These are phyloP conservation scores for Cairina moschata DNA, from an alignment of 2,113 vertebrate genomes.

Conservation along the genomic window DNA sequence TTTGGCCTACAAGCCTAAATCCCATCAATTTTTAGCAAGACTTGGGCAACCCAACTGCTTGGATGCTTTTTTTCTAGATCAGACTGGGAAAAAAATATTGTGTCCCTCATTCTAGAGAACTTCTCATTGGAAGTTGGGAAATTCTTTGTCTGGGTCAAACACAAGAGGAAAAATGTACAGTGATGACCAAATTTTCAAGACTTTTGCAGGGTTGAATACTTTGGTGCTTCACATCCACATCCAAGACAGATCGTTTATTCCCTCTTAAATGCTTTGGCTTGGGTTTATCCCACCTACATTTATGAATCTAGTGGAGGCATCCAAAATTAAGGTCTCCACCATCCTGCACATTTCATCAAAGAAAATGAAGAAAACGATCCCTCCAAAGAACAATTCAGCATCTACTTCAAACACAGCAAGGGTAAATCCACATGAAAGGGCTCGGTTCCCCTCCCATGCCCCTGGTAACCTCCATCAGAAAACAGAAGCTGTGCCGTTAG, in stretches of 20 bases:
- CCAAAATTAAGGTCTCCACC: neutral
- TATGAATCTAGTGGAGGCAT: conserved; percentile 4
- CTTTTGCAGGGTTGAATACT: neutral
- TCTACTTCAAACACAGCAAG: neutral
- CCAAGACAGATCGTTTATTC: neutral
- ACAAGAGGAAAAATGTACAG: neutral
- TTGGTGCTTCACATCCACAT: neutral
- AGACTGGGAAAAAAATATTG: too few relatives aligned
- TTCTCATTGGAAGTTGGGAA: neutral
- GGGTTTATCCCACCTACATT: neutral
- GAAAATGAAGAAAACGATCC: neutral
- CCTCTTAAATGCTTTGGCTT: neutral
- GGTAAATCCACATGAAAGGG: neutral
- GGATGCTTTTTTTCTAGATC: neutral
- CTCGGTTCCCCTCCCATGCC: neutral
- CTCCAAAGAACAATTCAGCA: neutral
- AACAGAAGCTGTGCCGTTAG: neutral
- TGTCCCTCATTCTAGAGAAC: neutral
- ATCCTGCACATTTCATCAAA: neutral
- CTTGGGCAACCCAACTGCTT: neutral
- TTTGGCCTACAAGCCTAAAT: neutral
- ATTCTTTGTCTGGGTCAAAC: neutral
- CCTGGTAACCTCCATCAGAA: neutral
- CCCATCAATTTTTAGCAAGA: neutral
- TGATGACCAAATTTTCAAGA: neutral